phyloP scores from a whole-genome alignment of 1,140 invertebrate species.

The Vanessa tameamea region DNA sequence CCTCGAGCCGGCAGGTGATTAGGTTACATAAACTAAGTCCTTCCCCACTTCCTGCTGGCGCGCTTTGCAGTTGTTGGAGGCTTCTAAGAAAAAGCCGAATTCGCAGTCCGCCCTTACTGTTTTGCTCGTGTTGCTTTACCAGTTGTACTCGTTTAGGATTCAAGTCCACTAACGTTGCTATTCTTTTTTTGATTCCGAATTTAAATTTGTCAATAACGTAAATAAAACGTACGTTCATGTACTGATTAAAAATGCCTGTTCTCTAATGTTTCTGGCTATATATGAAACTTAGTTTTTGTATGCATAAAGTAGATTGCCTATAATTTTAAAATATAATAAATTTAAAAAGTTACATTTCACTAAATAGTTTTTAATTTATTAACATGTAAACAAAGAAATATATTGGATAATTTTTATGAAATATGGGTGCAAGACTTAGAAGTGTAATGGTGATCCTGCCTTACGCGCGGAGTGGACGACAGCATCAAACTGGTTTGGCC shows the following conservation, averaged over 20 bases:
- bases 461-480: constrained; percentile 63
- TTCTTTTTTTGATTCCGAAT: background rate
- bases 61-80: constrained; percentile 76
- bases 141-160: constrained; percentile 57
- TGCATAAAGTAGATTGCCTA: background rate
- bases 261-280: too few species aligned
- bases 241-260: too few species aligned
- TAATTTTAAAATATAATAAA: background rate
- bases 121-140: constrained; percentile 69
- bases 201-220: background rate
- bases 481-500: constrained; percentile 74
- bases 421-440: constrained; percentile 33
- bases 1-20: constrained; percentile 79
- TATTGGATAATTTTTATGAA: background rate
- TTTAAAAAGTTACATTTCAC: background rate
- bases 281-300: too few species aligned
- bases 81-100: constrained; percentile 77
- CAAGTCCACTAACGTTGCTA: constrained; percentile 21
- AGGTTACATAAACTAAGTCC: constrained; percentile 79
- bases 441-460: constrained; percentile 62
- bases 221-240: background rate
- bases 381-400: background rate
- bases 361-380: background rate
- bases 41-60: constrained; percentile 78
- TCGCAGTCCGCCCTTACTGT: constrained; percentile 65